These are phyloP conservation scores for Cichlasoma orientale DNA, from an alignment of 2,797 vertebrate genomes.

Conservation along the genomic window DNA sequence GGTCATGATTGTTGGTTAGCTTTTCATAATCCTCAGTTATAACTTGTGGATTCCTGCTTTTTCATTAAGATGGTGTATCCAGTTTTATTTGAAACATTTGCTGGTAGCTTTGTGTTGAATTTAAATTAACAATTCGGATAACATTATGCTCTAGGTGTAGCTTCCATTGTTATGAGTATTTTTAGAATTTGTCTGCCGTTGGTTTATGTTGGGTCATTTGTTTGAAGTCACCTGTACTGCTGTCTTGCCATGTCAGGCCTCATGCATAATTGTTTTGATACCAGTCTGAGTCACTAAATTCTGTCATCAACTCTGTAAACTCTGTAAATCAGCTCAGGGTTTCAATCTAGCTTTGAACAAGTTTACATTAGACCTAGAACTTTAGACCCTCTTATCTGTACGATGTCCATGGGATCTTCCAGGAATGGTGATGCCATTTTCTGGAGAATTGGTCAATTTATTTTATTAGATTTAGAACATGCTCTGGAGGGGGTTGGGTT, in stretches of 20 bases:
- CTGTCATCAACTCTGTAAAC: neutral
- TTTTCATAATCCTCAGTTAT: neutral
- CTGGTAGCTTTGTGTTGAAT: neutral
- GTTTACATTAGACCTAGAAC: neutral
- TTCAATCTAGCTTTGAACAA: neutral
- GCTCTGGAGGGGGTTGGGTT: neutral
- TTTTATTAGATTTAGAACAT: too few relatives aligned
- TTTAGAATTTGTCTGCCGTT: neutral
- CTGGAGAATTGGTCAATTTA: too few relatives aligned
- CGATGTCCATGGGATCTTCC: too few relatives aligned
- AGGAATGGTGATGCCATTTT: too few relatives aligned
- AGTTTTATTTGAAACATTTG: neutral
- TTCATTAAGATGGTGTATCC: neutral
- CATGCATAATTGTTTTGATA: conserved; percentile 8
- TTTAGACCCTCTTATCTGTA: too few relatives aligned
- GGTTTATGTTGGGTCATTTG: neutral
- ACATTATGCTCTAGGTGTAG: neutral
- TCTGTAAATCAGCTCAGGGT: neutral
- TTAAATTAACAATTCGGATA: neutral
- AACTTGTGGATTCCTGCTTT: neutral
- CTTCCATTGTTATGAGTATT: neutral
- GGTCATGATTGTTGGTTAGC: neutral
- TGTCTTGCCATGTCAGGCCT: conserved; percentile 15
- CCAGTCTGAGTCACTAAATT: conserved; percentile 18
- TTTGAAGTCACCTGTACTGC: neutral